phyloP scores from a whole-genome alignment of 2,797 vertebrate genomes.

The Melopsittacus undulatus region DNA sequence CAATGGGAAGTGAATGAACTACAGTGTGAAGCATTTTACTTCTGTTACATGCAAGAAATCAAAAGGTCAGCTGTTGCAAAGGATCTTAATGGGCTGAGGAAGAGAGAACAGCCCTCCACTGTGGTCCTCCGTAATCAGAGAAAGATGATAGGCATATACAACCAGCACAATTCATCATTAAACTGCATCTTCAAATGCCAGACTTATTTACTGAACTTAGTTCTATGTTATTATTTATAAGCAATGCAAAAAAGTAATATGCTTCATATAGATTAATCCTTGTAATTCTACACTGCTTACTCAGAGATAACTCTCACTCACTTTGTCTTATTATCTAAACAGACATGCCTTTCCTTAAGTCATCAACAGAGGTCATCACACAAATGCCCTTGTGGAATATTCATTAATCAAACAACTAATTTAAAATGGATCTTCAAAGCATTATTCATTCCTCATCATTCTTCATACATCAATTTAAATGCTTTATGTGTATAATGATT shows the following conservation, averaged over 20 bases:
- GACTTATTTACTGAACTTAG: conserved; percentile 75
- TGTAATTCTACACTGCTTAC: conserved; percentile 65
- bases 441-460: conserved; percentile 78
- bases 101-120: neutral
- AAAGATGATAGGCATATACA: neutral
- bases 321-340: conserved; percentile 80
- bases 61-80: conserved; percentile 30
- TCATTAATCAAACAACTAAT: conserved; percentile 83
- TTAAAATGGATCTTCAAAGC: conserved; percentile 82
- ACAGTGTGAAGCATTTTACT: conserved; percentile 45
- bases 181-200: conserved; percentile 67
- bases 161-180: conserved; percentile 53
- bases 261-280: conserved; percentile 73
- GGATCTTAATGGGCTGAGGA: conserved; percentile 26
- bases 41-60: conserved; percentile 29
- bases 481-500: conserved; percentile 81
- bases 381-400: conserved; percentile 80
- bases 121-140: neutral
- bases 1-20: neutral
- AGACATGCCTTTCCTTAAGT: conserved; percentile 79
- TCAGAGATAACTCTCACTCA: conserved; percentile 69
- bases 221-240: conserved; percentile 74
- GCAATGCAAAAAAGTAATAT: conserved; percentile 68
- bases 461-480: conserved; percentile 79
- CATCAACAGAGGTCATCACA: conserved; percentile 79